Percentiles rank a stretch among this genome's conserved stretches.
Evolutionary conservation across 2,888 invertebrate genomes (phyloP).

Genomic region (Eupithecia dodoneata): DNA sequence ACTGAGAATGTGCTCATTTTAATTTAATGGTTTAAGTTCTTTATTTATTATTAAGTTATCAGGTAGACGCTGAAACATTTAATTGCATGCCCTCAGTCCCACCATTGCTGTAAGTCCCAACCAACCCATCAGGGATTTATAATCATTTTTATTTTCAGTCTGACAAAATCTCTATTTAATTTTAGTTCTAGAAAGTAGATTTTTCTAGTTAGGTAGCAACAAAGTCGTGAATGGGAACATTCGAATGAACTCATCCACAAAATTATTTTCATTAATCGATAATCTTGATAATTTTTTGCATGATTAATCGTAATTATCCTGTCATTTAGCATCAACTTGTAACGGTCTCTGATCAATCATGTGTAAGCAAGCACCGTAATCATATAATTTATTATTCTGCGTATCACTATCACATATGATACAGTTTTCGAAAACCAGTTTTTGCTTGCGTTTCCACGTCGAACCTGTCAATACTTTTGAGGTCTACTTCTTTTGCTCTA

Average conservation of each 20-base stretch:
- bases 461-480: constrained; percentile 26
- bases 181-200: background rate
- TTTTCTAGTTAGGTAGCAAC: background rate
- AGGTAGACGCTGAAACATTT: background rate
- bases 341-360: constrained; percentile 53
- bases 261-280: background rate
- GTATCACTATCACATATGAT: constrained; percentile 29
- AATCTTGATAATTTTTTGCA: constrained; percentile 19
- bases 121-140: background rate
- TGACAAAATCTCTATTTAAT: background rate
- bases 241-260: background rate
- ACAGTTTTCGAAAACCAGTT: constrained; percentile 40
- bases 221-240: background rate
- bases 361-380: constrained; percentile 58
- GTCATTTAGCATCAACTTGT: constrained; percentile 43
- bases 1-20: background rate
- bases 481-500: background rate
- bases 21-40: too few relatives aligned
- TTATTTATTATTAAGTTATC: too few relatives aligned
- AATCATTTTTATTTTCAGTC: background rate
- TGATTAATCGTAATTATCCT: constrained; percentile 28
- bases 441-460: constrained; percentile 18
- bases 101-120: background rate
- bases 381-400: constrained; percentile 27
- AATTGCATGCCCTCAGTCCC: background rate